Base-by-base conservation (phyloP, 92 coral and sea anemone species). In the Paramuricea clavata region DNA sequence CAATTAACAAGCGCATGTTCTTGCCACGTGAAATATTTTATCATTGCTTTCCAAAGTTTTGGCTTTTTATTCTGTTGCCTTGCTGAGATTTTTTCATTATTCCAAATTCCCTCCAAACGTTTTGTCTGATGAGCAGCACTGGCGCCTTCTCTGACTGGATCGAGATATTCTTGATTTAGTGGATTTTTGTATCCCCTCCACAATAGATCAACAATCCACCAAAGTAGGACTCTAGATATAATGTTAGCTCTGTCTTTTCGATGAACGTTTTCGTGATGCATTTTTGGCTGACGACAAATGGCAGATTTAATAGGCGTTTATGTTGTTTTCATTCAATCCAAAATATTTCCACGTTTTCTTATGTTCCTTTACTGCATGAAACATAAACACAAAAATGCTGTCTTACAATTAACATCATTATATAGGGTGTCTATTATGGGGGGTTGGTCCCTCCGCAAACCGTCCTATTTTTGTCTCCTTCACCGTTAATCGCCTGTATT, bases 161-260 rank as follows among this genome's bases (percentile, higher is more conserved):
- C 60, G 23, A 76, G 67, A 76, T 76, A 68, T 26, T 76, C 82
- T 32, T 49, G 21, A 42, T 76, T 34, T 7, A 76, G 27, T 9
- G 82, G 42, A 10, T 6, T 30, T 32, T 30, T 28, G 26, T n/a
- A 25, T 39, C 82, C 82, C 50, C 42, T 76, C 49, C 68, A 30
- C 67, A 76, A 56, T 0, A 76, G 82, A 25, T 23, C 67, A 54
- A 49, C 39, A 33, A 31, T 76, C 82, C 82, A 76, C 82, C 68
- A 76, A 54, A 76, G 82, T 7, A 60, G 23, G 1, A 76, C 68
- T 3, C 43, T 16, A 19, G 82, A 76, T 30, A 76, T 36, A 19
- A 76, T 27, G 34, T 49, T 76, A 30, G 82, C 82, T 50, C 26
- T 27, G 68, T 76, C 82, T 50, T 76, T 76, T 30, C 68, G 82